Conservation (phyloP, 2,888 invertebrate genomes). For the Fragum sueziense region DNA sequence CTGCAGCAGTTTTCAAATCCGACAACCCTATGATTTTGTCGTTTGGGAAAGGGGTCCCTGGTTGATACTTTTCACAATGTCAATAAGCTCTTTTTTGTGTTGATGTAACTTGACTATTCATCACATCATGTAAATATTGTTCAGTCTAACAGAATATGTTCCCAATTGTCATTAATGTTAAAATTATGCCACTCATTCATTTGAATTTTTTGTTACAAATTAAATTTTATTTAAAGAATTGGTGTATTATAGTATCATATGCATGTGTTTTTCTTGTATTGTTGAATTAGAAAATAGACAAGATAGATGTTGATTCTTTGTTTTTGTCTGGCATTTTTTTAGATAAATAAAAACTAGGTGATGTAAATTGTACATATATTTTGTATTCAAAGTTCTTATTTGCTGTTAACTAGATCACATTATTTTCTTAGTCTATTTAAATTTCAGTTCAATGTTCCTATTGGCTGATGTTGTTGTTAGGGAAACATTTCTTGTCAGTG, state of each 20-base stretch:
- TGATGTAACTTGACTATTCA: too few relatives aligned
- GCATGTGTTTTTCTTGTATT: constrained; percentile 20
- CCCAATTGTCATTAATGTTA: constrained; percentile 1
- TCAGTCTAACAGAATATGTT: neutral
- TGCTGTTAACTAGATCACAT: constrained; percentile 34
- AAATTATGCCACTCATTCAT: constrained; percentile 1
- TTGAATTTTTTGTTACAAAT: constrained; percentile 20
- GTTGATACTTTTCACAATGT: too few relatives aligned
- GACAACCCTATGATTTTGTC: too few relatives aligned
- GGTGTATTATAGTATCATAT: constrained; percentile 13
- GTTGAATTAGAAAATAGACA: neutral
- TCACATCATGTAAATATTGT: constrained; percentile 16
- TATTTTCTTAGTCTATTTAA: constrained; percentile 35
- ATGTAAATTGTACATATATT: constrained; percentile 51
- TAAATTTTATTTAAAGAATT: constrained; percentile 7
- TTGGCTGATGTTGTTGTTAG: constrained; percentile 23
- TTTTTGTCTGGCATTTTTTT: constrained; percentile 12
- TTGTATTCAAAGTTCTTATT: constrained; percentile 29
- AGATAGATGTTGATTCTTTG: constrained; percentile 4
- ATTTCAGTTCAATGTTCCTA: constrained; percentile 22
- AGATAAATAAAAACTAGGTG: constrained; percentile 13
- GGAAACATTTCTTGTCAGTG: constrained; percentile 12
- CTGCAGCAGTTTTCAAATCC: too few relatives aligned
- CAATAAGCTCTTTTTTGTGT: too few relatives aligned
- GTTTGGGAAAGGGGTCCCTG: too few relatives aligned